These are phyloP conservation scores for Atta texana DNA, from an alignment of 1,140 invertebrate species.

Conservation along the genomic window DNA sequence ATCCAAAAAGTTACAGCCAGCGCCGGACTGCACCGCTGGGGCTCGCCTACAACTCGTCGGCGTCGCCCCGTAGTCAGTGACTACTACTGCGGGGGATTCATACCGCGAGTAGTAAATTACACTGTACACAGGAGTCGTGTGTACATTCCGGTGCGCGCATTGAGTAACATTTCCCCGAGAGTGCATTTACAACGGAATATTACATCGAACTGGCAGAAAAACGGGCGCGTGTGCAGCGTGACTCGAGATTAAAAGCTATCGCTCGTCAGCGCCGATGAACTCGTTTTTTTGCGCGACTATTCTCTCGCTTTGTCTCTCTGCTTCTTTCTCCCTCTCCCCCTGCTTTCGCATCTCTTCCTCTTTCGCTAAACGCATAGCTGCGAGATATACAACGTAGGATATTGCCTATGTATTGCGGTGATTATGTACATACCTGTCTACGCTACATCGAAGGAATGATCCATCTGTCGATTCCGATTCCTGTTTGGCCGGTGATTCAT, in stretches of 20 bases:
- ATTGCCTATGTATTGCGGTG: slow-evolving; percentile 55
- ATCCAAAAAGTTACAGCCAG: slow-evolving; percentile 64
- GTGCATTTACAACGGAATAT: slow-evolving; percentile 77
- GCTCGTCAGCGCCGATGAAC: slow-evolving; percentile 76
- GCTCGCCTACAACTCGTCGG: not conserved
- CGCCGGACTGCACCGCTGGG: slow-evolving; percentile 61
- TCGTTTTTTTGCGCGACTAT: slow-evolving; percentile 61
- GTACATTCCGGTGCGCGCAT: slow-evolving; percentile 59
- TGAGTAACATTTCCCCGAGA: slow-evolving; percentile 74
- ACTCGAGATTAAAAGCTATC: slow-evolving; percentile 75
- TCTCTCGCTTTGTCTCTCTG: slow-evolving; percentile 1
- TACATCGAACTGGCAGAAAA: slow-evolving; percentile 74
- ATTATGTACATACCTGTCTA: slow-evolving; percentile 54
- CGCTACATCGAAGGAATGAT: slow-evolving; percentile 58
- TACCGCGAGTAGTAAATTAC: slow-evolving; percentile 72
- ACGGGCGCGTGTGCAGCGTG: slow-evolving; percentile 68
- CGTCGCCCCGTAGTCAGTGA: slow-evolving; percentile 42
- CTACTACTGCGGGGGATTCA: slow-evolving; percentile 57
- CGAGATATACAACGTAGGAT: slow-evolving; percentile 35
- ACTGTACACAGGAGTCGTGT: slow-evolving; percentile 61
- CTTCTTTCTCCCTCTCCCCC: not conserved
- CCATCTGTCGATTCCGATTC: slow-evolving; percentile 44
- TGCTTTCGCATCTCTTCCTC: not conserved
- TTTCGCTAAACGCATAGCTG: slow-evolving; percentile 49
- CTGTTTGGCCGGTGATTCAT: slow-evolving; percentile 45